Evolutionary conservation across 1,140 invertebrate genomes (phyloP).

Genomic region (Callitettix versicolor): DNA sequence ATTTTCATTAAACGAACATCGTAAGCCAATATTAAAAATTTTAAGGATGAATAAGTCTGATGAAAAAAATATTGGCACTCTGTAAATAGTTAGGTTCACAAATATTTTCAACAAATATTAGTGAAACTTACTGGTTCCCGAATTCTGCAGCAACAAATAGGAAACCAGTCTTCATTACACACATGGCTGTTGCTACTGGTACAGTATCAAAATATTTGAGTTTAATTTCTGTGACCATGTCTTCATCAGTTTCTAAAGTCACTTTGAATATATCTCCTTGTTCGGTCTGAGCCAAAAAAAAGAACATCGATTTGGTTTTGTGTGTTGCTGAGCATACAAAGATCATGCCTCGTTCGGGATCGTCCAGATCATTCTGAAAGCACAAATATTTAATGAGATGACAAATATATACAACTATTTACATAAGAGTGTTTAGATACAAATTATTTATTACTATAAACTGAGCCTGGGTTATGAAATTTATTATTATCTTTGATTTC

Average conservation of each 20-base stretch:
- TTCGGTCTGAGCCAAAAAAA: conserved; percentile 90
- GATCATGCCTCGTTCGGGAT: conserved; percentile 97
- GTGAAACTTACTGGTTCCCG: conserved; percentile 98
- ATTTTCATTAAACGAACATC: too few relatives aligned
- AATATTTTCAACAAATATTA: too few relatives aligned
- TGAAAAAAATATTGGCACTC: too few relatives aligned
- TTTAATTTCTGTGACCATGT: conserved; percentile 97
- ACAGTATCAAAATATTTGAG: conserved; percentile 99
- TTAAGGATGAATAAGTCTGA: too few relatives aligned
- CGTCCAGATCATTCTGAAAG: conserved; percentile 90
- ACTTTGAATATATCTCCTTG: conserved; percentile 97
- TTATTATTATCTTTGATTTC: too few relatives aligned
- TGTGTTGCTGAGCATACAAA: conserved; percentile 99
- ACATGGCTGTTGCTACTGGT: conserved; percentile 90
- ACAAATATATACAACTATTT: too few relatives aligned
- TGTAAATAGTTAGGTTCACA: too few relatives aligned
- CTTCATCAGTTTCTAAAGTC: conserved; percentile 96
- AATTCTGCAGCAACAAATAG: conserved; percentile 98
- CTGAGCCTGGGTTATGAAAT: too few relatives aligned
- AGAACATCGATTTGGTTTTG: conserved; percentile 99
- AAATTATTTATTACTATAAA: too few relatives aligned
- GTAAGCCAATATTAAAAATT: too few relatives aligned
- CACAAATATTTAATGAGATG: conserved; percentile 4
- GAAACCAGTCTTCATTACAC: conserved; percentile 97
- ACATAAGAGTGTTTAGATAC: too few relatives aligned